Conservation (phyloP, 2,888 invertebrate species). For the Nipponacmea schrenckii region DNA sequence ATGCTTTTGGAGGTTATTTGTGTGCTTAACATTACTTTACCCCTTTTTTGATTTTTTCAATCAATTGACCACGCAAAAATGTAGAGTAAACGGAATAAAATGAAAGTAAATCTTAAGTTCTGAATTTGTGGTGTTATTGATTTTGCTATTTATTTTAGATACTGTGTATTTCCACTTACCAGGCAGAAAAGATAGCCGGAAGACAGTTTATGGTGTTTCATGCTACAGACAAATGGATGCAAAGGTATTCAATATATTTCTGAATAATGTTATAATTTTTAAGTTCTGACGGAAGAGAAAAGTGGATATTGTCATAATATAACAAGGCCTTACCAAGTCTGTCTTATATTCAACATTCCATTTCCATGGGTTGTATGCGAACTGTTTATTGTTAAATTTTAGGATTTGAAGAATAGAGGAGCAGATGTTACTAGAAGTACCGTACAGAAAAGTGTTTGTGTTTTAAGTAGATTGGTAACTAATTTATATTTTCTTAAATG, state of each 20-base stretch:
- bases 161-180: conserved; percentile 96
- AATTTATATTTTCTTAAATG: too few relatives aligned
- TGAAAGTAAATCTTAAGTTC: background rate
- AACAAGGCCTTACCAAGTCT: too few relatives aligned
- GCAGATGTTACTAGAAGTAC: conserved; percentile 96
- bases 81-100: too few relatives aligned
- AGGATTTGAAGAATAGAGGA: conserved; percentile 91
- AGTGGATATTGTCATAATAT: too few relatives aligned
- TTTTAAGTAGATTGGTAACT: conserved; percentile 79
- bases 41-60: conserved; percentile 1
- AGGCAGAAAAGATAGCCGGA: conserved; percentile 76
- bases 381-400: too few relatives aligned
- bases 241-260: conserved; percentile 74
- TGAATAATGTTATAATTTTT: background rate
- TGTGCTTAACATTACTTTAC: background rate
- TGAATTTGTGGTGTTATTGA: background rate
- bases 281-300: too few relatives aligned
- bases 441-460: conserved; percentile 98
- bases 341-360: too few relatives aligned
- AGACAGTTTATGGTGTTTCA: conserved; percentile 91
- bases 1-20: background rate
- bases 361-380: too few relatives aligned
- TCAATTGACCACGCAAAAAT: too few relatives aligned
- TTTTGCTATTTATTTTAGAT: conserved; percentile 71
- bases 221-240: conserved; percentile 98